These are phyloP conservation scores for Alloplasta piceator DNA, from an alignment of 2,888 invertebrate species.

Conservation along the genomic window DNA sequence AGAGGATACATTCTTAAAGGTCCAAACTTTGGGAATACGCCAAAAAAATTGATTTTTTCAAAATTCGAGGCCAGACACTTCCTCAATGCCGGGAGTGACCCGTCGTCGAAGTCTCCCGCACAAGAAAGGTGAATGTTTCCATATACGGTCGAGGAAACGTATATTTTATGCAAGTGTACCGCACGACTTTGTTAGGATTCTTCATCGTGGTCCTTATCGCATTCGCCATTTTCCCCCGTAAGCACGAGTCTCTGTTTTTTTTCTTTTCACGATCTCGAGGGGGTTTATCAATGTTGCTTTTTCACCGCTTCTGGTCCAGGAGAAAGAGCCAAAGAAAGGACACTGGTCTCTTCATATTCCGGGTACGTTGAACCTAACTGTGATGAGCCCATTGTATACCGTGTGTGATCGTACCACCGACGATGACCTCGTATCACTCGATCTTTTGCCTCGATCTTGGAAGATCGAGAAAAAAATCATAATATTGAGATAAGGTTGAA, in stretches of 20 bases:
- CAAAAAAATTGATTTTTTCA: too few relatives aligned
- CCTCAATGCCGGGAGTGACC: too few relatives aligned
- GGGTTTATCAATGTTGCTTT: conserved; percentile 11
- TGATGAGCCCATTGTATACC: conserved; percentile 70
- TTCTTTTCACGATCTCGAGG: conserved; percentile 3
- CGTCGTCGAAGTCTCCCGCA: too few relatives aligned
- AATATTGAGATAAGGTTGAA: too few relatives aligned
- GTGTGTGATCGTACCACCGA: conserved; percentile 30
- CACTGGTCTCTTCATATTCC: conserved; percentile 59
- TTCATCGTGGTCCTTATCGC: conserved; percentile 1
- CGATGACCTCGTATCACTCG: conserved; percentile 45
- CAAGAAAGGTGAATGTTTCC: neutral
- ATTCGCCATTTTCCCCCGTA: neutral
- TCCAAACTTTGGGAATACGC: too few relatives aligned
- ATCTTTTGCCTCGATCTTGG: conserved; percentile 8
- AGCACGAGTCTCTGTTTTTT: neutral
- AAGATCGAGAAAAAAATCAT: neutral
- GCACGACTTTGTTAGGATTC: conserved; percentile 8
- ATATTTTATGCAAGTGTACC: conserved; percentile 26
- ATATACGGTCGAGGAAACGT: conserved; percentile 13
- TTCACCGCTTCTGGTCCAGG: neutral
- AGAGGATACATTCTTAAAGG: too few relatives aligned
- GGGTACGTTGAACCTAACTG: conserved; percentile 80
- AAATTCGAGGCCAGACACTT: too few relatives aligned
- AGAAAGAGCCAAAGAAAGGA: neutral